These are phyloP conservation scores for Abramis brama DNA, from an alignment of 2,113 vertebrate genomes.

Conservation along the genomic window DNA sequence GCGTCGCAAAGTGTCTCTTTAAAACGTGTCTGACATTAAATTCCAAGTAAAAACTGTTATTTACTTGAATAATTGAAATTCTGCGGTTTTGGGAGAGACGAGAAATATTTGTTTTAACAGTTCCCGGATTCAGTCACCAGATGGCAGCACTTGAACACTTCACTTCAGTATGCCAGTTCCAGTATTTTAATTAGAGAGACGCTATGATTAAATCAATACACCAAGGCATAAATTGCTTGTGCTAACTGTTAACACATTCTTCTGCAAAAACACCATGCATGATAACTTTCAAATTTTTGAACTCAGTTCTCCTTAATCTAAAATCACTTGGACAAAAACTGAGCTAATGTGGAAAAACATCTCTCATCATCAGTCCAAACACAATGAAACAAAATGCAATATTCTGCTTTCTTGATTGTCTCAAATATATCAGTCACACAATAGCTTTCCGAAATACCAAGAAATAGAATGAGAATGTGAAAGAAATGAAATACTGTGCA, in stretches of 20 bases:
- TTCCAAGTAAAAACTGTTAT: too few species aligned
- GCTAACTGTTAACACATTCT: neutral
- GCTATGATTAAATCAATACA: neutral
- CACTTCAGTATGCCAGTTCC: neutral
- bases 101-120: neutral
- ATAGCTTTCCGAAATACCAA: neutral
- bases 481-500: neutral
- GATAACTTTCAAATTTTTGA: neutral
- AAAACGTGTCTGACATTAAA: too few species aligned
- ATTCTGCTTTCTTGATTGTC: neutral
- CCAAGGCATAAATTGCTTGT: neutral
- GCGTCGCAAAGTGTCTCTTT: neutral
- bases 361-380: neutral
- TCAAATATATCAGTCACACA: neutral
- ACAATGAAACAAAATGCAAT: neutral
- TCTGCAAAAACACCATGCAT: neutral
- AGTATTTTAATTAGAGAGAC: neutral
- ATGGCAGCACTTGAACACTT: conserved; percentile 35
- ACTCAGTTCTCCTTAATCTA: neutral
- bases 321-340: neutral
- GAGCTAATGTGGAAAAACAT: neutral
- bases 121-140: conserved; percentile 29
- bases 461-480: neutral
- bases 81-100: neutral
- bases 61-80: too few species aligned